Conservation (phyloP, 1,140 invertebrate genomes). For the Drosophila nasuta region DNA sequence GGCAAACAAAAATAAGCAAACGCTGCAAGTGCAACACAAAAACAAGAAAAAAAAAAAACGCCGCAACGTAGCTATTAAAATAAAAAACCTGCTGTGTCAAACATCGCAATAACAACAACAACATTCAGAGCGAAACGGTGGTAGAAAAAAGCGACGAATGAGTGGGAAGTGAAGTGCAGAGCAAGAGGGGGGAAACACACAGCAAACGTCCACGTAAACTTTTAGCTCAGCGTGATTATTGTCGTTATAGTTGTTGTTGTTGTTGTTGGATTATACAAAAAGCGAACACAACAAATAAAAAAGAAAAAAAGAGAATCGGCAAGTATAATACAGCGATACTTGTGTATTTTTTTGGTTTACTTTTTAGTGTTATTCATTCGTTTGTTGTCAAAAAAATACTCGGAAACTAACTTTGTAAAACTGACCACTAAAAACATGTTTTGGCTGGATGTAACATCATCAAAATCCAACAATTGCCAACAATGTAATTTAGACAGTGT, state of each 20-base stretch:
- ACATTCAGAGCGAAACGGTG: conserved; percentile 59
- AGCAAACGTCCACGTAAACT: conserved; percentile 80
- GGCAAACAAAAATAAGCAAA: conserved; percentile 14
- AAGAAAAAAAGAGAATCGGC: conserved; percentile 16
- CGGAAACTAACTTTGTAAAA: conserved; percentile 12
- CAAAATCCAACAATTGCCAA: conserved; percentile 1
- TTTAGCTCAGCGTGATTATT: conserved; percentile 67
- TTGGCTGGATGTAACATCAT: conserved; percentile 25
- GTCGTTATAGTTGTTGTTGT: conserved; percentile 25
- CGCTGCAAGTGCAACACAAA: conserved; percentile 8
- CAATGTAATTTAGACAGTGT: neutral
- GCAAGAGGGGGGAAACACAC: conserved; percentile 22
- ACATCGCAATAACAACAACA: conserved; percentile 43
- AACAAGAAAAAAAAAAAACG: conserved; percentile 15
- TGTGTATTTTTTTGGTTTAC: neutral
- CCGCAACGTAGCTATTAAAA: conserved; percentile 1
- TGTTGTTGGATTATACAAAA: conserved; percentile 41
- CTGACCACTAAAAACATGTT: conserved; percentile 9
- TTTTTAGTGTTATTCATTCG: conserved; percentile 2
- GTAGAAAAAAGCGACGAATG: conserved; percentile 56
- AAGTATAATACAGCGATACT: conserved; percentile 6
- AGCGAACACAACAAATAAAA: conserved; percentile 39
- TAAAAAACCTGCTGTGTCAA: conserved; percentile 68
- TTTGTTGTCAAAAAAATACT: conserved; percentile 14
- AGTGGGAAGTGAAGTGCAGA: conserved; percentile 18